Evolutionary conservation across 2,888 invertebrate genomes (phyloP).

Genomic region (Hipparchia sbordonii): DNA sequence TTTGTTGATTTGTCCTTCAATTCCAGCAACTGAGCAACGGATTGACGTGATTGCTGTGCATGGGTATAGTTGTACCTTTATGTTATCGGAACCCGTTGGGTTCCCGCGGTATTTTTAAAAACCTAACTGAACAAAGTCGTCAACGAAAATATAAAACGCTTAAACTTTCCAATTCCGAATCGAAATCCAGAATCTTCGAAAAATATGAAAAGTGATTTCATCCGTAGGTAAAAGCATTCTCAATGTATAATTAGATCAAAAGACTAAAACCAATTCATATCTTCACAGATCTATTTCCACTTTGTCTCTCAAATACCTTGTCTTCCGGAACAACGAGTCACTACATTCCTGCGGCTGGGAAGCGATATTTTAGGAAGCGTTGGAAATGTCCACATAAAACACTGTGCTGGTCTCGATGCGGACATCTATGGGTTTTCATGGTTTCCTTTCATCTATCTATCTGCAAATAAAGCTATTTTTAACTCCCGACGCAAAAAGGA

Average conservation of each 20-base stretch:
- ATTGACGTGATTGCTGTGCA: too few relatives aligned
- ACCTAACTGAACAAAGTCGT: too few relatives aligned
- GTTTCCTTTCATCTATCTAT: not conserved
- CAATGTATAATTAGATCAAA: slow-evolving; percentile 8
- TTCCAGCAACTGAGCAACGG: too few relatives aligned
- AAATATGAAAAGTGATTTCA: not conserved
- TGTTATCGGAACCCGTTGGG: too few relatives aligned
- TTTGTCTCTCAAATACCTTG: slow-evolving; percentile 14
- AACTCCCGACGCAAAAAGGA: too few relatives aligned
- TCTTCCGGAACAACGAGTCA: slow-evolving; percentile 9
- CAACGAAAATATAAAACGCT: too few relatives aligned
- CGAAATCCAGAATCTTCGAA: not conserved
- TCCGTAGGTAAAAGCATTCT: not conserved
- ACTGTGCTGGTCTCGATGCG: not conserved
- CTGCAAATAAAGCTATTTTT: not conserved
- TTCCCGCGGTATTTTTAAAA: too few relatives aligned
- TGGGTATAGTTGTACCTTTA: too few relatives aligned
- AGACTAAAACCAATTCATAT: not conserved
- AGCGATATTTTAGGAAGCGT: not conserved
- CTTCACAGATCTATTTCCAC: not conserved
- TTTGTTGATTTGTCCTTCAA: too few relatives aligned
- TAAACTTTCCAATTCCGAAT: too few relatives aligned
- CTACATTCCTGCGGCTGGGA: slow-evolving; percentile 1
- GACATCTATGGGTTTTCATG: not conserved
- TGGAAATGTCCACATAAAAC: slow-evolving; percentile 6